A percentile compares a stretch with the other conserved stretches of the same genome.
phyloP scores from a whole-genome alignment of 64 coral and sea anemone genomes.

The Montipora cactus region DNA sequence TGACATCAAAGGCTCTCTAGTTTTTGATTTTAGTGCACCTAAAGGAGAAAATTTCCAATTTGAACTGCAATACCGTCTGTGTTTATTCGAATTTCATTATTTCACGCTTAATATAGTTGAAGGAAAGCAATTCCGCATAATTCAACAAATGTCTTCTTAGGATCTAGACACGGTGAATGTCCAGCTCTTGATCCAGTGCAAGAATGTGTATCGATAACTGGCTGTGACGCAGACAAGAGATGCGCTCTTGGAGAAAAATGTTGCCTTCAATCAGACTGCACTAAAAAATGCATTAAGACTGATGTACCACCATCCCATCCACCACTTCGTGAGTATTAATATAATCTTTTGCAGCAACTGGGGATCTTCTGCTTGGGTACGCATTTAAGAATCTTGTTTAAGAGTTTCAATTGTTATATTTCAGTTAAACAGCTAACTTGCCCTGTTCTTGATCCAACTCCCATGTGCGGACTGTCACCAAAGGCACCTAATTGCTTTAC shows the following conservation, averaged over 20 bases:
- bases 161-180: neutral
- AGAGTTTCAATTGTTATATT: neutral
- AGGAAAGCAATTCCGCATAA: too few relatives aligned
- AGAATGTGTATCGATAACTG: neutral
- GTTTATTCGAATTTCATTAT: too few relatives aligned
- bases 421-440: neutral
- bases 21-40: too few relatives aligned
- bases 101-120: too few relatives aligned
- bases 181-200: neutral
- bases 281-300: conserved; percentile 12
- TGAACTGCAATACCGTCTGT: too few relatives aligned
- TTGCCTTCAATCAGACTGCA: conserved; percentile 24
- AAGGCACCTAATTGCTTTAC: neutral
- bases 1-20: too few relatives aligned
- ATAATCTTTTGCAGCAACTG: too few relatives aligned
- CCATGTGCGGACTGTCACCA: neutral
- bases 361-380: too few relatives aligned
- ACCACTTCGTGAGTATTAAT: neutral
- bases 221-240: neutral
- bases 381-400: neutral
- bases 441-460: neutral
- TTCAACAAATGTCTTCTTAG: neutral
- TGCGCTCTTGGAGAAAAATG: conserved; percentile 26
- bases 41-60: too few relatives aligned
- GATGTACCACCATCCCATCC: neutral